Percentiles rank a stretch among this genome's conserved stretches.
Conservation (phyloP, 2,113 vertebrate species). For the Stomatorhinus ivindoensis region DNA sequence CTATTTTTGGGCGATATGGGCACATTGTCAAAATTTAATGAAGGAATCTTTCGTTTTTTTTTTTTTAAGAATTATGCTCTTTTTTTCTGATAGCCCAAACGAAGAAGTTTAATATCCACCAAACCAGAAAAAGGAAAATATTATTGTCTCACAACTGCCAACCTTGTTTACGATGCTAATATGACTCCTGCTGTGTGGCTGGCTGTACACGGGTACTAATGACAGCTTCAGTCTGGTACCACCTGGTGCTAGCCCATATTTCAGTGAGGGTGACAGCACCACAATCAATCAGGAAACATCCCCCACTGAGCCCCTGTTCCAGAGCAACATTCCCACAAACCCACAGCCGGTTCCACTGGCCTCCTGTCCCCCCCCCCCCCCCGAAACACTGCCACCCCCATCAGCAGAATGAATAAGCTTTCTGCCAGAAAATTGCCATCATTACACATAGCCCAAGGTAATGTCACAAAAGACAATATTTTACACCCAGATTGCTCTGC, state of each 20-base stretch:
- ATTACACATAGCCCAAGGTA: slow-evolving; percentile 6
- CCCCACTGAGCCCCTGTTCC: slow-evolving; percentile 17
- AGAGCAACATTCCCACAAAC: slow-evolving; percentile 21
- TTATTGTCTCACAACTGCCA: slow-evolving; percentile 14
- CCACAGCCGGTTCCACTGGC: background rate
- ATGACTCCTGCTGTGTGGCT: slow-evolving; percentile 16
- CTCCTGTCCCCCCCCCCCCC: background rate
- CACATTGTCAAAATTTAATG: background rate
- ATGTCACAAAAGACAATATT: slow-evolving; percentile 5
- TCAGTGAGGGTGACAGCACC: slow-evolving; percentile 23
- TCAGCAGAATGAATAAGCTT: background rate
- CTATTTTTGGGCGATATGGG: background rate
- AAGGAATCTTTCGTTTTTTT: background rate
- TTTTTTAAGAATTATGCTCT: background rate
- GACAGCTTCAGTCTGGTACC: slow-evolving; percentile 23
- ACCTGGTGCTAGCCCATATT: slow-evolving; percentile 31
- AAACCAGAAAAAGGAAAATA: slow-evolving; percentile 3
- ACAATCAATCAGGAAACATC: slow-evolving; percentile 28
- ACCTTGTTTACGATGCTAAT: slow-evolving; percentile 21
- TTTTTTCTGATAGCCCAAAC: background rate
- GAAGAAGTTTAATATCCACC: slow-evolving; percentile 15
- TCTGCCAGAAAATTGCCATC: slow-evolving; percentile 2
- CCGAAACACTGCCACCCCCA: background rate
- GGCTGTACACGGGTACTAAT: slow-evolving; percentile 19
- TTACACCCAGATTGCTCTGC: background rate